Percentiles rank a stretch among this genome's conserved stretches.
phyloP scores from a whole-genome alignment of 37 sponge, comb jelly and placozoan genomes.

The Beroe ovata region DNA sequence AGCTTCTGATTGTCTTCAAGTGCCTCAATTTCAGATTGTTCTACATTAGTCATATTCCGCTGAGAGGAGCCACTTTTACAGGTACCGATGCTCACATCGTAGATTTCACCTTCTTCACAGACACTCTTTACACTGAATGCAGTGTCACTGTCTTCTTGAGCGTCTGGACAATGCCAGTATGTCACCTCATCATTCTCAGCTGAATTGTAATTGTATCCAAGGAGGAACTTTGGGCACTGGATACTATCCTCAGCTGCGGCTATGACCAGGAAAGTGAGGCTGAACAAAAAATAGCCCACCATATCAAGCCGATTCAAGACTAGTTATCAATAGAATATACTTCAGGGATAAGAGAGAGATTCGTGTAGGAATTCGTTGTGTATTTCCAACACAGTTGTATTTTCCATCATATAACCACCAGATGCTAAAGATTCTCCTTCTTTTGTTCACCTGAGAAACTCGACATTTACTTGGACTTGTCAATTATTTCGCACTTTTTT shows the following conservation, averaged over 20 bases:
- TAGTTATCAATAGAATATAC: too few relatives aligned
- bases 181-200: neutral
- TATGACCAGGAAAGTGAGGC: neutral
- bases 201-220: neutral
- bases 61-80: neutral
- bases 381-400: too few relatives aligned
- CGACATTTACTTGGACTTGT: neutral
- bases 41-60: neutral
- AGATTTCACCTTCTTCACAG: neutral
- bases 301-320: too few relatives aligned
- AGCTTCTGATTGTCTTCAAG: neutral
- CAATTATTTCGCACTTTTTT: neutral
- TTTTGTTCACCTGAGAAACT: too few relatives aligned
- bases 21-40: neutral
- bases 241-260: neutral
- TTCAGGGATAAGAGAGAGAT: too few relatives aligned
- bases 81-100: neutral
- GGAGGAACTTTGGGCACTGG: neutral
- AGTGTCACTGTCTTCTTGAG: neutral
- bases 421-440: too few relatives aligned
- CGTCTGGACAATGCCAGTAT: conserved; percentile 3
- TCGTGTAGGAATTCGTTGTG: too few relatives aligned
- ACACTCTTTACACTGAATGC: neutral
- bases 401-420: too few relatives aligned
- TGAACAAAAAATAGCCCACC: too few relatives aligned